Conservation (phyloP, 2,888 invertebrate genomes). For the Dolichomitus sp. region DNA sequence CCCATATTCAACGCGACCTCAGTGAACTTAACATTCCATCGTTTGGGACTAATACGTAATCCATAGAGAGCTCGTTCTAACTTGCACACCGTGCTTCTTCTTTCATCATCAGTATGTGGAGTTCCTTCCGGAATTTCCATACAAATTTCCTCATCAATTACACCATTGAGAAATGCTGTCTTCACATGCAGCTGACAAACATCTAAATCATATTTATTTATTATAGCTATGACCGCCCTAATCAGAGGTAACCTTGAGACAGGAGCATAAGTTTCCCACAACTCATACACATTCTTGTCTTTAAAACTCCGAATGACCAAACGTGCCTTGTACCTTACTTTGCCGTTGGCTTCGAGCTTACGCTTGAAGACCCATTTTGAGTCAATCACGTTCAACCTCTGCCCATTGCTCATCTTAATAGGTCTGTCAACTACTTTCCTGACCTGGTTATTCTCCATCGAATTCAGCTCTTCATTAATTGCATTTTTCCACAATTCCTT, state of each 20-base stretch:
- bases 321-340: conserved; percentile 10
- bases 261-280: conserved; percentile 59
- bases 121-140: conserved; percentile 63
- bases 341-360: background rate
- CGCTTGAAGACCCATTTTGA: background rate
- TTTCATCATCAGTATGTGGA: too few relatives aligned
- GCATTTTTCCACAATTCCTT: too few relatives aligned
- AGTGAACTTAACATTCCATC: conserved; percentile 62
- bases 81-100: too few relatives aligned
- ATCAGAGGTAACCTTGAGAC: conserved; percentile 62
- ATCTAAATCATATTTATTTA: conserved; percentile 54
- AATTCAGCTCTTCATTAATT: conserved; percentile 2
- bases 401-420: conserved; percentile 1
- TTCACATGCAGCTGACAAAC: conserved; percentile 57
- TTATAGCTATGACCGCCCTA: conserved; percentile 51
- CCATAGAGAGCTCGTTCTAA: conserved; percentile 59
- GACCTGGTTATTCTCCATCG: conserved; percentile 62
- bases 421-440: conserved; percentile 55
- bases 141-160: conserved; percentile 22
- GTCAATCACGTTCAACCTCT: background rate
- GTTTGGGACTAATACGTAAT: conserved; percentile 58
- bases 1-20: conserved; percentile 62
- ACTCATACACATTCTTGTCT: conserved; percentile 59
- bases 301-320: conserved; percentile 65
- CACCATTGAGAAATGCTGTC: background rate